These are phyloP conservation scores for Taenaris catops DNA, from an alignment of 2,888 invertebrate species.

Conservation along the genomic window DNA sequence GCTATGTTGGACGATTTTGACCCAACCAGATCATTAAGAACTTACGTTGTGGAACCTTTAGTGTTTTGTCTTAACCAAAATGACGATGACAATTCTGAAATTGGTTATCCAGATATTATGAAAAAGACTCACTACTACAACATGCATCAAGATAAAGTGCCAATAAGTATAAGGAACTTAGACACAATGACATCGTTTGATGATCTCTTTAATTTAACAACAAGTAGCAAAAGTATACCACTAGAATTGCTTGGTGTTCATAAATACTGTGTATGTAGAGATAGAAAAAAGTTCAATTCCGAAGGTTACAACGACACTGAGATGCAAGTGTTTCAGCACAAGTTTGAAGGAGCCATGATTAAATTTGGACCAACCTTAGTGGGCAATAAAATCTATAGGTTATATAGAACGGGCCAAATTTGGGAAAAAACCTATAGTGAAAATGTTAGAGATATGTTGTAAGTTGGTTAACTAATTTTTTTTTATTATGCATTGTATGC, in stretches of 20 bases:
- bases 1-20: constrained; percentile 76
- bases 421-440: constrained; percentile 63
- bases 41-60: constrained; percentile 48
- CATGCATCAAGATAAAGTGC: constrained; percentile 42
- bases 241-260: constrained; percentile 58
- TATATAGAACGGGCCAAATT: constrained; percentile 67
- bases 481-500: constrained; percentile 9
- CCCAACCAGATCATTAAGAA: constrained; percentile 51
- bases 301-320: constrained; percentile 64
- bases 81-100: constrained; percentile 63
- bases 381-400: constrained; percentile 65
- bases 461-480: constrained; percentile 9
- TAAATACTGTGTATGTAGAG: constrained; percentile 70
- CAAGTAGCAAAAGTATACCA: constrained; percentile 42
- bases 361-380: constrained; percentile 67
- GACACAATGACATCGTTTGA: constrained; percentile 66
- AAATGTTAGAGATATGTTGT: constrained; percentile 56
- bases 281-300: constrained; percentile 49
- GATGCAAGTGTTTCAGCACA: constrained; percentile 67
- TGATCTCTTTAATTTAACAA: constrained; percentile 53
- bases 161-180: constrained; percentile 56
- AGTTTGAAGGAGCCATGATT: constrained; percentile 73
- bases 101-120: constrained; percentile 61
- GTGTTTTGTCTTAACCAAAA: constrained; percentile 67
- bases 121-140: constrained; percentile 66